A percentile compares a stretch with the other conserved stretches of the same genome.
These are phyloP conservation scores for Heliconius hortense DNA, from an alignment of 2,888 invertebrate genomes.

Conservation along the genomic window DNA sequence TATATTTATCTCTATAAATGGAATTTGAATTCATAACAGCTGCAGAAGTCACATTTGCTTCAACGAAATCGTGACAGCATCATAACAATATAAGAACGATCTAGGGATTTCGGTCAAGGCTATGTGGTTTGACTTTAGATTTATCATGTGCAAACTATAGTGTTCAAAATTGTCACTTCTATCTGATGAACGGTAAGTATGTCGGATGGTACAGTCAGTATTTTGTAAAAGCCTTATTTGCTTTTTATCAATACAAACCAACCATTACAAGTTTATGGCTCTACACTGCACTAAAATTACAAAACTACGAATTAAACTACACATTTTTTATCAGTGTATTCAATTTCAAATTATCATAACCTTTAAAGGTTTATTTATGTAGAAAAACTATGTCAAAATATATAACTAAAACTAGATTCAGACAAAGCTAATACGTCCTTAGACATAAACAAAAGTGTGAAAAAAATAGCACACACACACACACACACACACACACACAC, in stretches of 20 bases:
- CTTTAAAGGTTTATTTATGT: neutral
- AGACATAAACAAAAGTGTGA: neutral
- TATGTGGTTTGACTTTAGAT: neutral
- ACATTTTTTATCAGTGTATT: neutral
- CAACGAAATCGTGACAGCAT: no score
- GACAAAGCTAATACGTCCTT: neutral
- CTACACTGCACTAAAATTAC: neutral
- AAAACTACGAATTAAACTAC: neutral
- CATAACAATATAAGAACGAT: neutral
- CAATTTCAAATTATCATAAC: neutral
- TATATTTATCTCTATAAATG: neutral
- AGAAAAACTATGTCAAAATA: neutral
- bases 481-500: neutral
- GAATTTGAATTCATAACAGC: neutral
- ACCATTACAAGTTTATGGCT: neutral
- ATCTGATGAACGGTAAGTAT: neutral
- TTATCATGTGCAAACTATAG: neutral
- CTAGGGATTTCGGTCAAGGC: neutral
- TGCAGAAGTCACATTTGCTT: neutral
- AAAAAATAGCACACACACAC: neutral
- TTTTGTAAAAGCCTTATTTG: no score
- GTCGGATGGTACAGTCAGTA: neutral
- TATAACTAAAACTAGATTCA: neutral
- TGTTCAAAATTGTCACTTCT: neutral
- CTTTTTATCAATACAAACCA: neutral